Percentiles rank a stretch among this genome's conserved stretches.
Evolutionary conservation across 2,888 invertebrate genomes (phyloP).

Genomic region (Diabrotica balteata): DNA sequence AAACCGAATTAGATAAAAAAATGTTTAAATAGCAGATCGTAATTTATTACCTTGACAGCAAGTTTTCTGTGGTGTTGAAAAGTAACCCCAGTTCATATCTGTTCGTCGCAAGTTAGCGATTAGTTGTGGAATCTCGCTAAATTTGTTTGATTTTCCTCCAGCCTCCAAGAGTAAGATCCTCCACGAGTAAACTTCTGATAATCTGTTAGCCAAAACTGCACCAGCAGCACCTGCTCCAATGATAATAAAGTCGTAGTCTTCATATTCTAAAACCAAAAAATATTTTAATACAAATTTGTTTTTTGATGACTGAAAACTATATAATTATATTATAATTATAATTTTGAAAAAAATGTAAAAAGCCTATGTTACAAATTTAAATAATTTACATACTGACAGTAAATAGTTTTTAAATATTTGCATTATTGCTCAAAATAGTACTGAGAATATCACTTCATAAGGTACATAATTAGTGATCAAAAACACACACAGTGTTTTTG

Average conservation of each 20-base stretch:
- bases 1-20: neutral
- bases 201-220: constrained; percentile 60
- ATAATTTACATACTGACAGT: too few species aligned
- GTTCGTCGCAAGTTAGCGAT: constrained; percentile 12
- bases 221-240: constrained; percentile 62
- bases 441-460: too few species aligned
- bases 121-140: constrained; percentile 34
- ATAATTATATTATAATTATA: too few species aligned
- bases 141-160: constrained; percentile 28
- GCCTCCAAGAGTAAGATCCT: constrained; percentile 62
- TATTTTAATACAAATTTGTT: too few species aligned
- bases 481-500: too few species aligned
- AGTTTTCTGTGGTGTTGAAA: constrained; percentile 23
- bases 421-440: too few species aligned
- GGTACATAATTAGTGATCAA: too few species aligned
- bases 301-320: too few species aligned
- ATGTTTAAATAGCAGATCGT: neutral
- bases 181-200: constrained; percentile 60
- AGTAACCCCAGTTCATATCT: constrained; percentile 32
- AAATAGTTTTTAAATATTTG: too few species aligned
- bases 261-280: constrained; percentile 35
- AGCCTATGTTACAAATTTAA: too few species aligned
- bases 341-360: too few species aligned
- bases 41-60: constrained; percentile 25
- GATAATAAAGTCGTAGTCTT: constrained; percentile 59